Percentiles rank a stretch among this genome's conserved stretches.
These are phyloP conservation scores for Calameuta filiformis DNA, from an alignment of 2,888 invertebrate species.

Conservation along the genomic window DNA sequence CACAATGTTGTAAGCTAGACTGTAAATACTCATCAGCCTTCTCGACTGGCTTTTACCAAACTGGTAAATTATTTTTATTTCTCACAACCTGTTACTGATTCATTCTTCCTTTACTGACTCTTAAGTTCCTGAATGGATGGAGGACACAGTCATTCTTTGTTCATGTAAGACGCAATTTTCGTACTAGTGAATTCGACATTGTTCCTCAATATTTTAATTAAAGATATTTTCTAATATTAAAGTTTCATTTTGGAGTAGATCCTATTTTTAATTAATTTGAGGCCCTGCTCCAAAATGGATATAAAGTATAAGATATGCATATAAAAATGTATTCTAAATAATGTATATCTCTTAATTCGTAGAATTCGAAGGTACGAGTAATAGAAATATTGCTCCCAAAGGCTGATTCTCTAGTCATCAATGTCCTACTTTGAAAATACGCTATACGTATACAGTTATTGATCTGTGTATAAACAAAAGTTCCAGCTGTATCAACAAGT, in stretches of 20 bases:
- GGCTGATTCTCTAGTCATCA: neutral
- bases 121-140: neutral
- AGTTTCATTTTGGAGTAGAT: neutral
- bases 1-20: constrained; percentile 40
- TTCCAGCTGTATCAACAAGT: neutral
- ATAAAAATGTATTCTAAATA: neutral
- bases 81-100: constrained; percentile 32
- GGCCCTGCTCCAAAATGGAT: neutral
- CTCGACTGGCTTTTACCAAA: constrained; percentile 34
- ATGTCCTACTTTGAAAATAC: neutral
- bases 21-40: constrained; percentile 33
- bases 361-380: neutral
- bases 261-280: neutral
- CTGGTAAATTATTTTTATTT: constrained; percentile 13
- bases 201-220: constrained; percentile 2
- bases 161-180: neutral
- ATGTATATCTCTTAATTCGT: too few relatives aligned
- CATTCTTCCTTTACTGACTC: constrained; percentile 6
- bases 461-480: constrained; percentile 33
- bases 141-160: neutral
- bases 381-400: neutral
- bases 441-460: constrained; percentile 5
- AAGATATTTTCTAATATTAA: neutral
- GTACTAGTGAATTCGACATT: constrained; percentile 12
- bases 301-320: neutral